Percentiles rank a stretch among this genome's conserved stretches.
These are phyloP conservation scores for Melanerpes formicivorus DNA, from an alignment of 2,113 vertebrate genomes.

Conservation along the genomic window DNA sequence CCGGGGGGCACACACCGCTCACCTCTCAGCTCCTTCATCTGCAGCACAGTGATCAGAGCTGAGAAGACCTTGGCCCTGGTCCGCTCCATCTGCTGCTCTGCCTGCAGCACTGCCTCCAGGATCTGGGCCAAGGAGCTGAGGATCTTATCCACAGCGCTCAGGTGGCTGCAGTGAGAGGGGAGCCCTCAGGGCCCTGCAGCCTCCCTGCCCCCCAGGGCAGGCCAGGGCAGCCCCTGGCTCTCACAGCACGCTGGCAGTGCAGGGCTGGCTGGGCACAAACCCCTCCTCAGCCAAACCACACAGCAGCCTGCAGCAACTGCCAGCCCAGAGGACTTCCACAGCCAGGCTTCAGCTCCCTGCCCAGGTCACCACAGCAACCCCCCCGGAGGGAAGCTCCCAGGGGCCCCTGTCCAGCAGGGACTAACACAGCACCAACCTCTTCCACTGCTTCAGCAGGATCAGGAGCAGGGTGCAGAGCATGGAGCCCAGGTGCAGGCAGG, in stretches of 20 bases:
- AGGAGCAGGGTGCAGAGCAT: slow-evolving; percentile 93
- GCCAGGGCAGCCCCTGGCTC: neutral
- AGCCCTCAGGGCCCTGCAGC: slow-evolving; percentile 10
- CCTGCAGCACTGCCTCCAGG: slow-evolving; percentile 91
- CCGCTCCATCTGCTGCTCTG: slow-evolving; percentile 92
- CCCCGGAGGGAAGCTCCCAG: neutral
- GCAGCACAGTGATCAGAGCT: slow-evolving; percentile 90
- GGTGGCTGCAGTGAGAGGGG: slow-evolving; percentile 77
- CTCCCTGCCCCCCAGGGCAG: neutral
- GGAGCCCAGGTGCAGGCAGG: slow-evolving; percentile 91
- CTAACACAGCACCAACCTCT: slow-evolving; percentile 76
- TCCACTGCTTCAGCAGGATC: slow-evolving; percentile 93
- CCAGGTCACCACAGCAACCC: neutral
- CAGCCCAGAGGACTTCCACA: neutral
- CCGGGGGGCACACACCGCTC: neutral
- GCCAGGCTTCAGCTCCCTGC: neutral
- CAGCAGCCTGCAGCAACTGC: neutral
- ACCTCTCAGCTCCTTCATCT: slow-evolving; percentile 93
- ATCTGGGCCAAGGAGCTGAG: slow-evolving; percentile 89
- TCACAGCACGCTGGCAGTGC: neutral
- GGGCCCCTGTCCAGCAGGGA: neutral
- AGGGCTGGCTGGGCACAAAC: neutral
- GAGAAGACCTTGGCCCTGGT: slow-evolving; percentile 96
- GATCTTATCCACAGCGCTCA: slow-evolving; percentile 87
- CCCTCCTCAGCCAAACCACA: neutral